Percentiles rank a stretch among this genome's conserved stretches.
Conservation (phyloP, 2,113 vertebrate species). For the Notarius quadriscutis region DNA sequence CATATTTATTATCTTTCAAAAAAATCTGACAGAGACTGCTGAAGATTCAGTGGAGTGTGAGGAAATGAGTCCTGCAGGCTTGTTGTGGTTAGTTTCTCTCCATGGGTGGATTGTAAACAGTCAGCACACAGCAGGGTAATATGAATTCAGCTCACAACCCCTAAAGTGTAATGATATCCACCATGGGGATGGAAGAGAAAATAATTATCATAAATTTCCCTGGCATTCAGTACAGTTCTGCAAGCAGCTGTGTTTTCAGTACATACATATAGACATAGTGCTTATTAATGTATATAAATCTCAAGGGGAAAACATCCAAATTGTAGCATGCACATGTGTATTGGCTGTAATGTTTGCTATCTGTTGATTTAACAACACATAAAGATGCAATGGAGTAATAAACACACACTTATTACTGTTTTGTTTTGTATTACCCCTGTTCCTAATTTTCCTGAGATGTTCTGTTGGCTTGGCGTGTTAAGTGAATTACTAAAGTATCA, state of each 20-base stretch:
- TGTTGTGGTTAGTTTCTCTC: slow-evolving; percentile 17
- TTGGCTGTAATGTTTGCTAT: background rate
- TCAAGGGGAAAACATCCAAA: background rate
- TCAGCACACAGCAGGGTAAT: slow-evolving; percentile 33
- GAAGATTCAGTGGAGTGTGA: slow-evolving; percentile 8
- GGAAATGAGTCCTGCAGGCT: slow-evolving; percentile 15
- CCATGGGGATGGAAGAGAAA: slow-evolving; percentile 8
- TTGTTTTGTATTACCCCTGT: background rate
- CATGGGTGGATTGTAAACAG: slow-evolving; percentile 34
- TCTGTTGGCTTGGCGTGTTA: slow-evolving; percentile 10
- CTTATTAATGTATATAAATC: background rate
- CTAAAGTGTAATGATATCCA: slow-evolving; percentile 34
- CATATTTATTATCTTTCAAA: slow-evolving; percentile 58
- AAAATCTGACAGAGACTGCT: slow-evolving; percentile 48
- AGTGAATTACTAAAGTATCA: slow-evolving; percentile 37
- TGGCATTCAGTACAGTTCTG: slow-evolving; percentile 7
- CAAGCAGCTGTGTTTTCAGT: background rate
- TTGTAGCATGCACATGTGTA: background rate
- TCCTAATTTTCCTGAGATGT: slow-evolving; percentile 36
- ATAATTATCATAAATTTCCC: slow-evolving; percentile 33
- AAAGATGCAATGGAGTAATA: background rate
- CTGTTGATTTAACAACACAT: slow-evolving; percentile 29
- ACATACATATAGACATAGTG: slow-evolving; percentile 8
- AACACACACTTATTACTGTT: slow-evolving; percentile 11
- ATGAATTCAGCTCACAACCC: slow-evolving; percentile 20